Base-by-base conservation (phyloP, 2,888 invertebrate species). In the Hirtodrosophila duncani region DNA sequence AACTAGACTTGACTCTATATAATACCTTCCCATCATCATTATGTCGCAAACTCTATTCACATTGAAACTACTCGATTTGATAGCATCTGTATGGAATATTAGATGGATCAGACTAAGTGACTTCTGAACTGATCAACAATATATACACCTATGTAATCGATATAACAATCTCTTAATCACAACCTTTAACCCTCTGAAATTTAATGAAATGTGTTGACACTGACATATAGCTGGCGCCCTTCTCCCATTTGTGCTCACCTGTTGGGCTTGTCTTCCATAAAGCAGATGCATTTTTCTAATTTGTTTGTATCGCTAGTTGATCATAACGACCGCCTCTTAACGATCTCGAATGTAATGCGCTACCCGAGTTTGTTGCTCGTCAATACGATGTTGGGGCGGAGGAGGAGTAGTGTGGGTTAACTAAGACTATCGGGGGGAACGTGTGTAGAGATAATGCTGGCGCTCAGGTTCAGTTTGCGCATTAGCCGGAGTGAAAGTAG, bases 401-500 rank as follows among this genome's bases (percentile, higher is more conserved):
- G 14, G 5, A 6, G 17, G n/a, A n/a, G 46, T 23, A 26, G 52
- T 26, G 27, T 21, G 41, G 27, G 27, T 41, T 10, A 24, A 50
- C 50, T 51, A 51, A 51, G 50, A 52, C 34, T 52, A 31, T 46
- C 46, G 43, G 49, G 56, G 42, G 27, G 33, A 50, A n/a, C n/a
- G n/a, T 18, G 20, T 13, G 17, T 41, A 17, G 18, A 9, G 8
- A 26, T 30, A 26, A n/a, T n/a, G n/a, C n/a, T n/a, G n/a, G n/a
- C n/a, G n/a, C n/a, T n/a, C n/a, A n/a, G n/a, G n/a, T n/a, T n/a
- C n/a, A n/a, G n/a, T n/a, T n/a, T n/a, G n/a, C n/a, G n/a, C n/a
- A n/a, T n/a, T n/a, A n/a, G n/a, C n/a, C 27, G 31, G 53, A 72
- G 72, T 79, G 72, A 74, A 74, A 74, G 72, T 79, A 75, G 67